Conservation (phyloP, 2,113 vertebrate genomes). For the Macquaria australasica region DNA sequence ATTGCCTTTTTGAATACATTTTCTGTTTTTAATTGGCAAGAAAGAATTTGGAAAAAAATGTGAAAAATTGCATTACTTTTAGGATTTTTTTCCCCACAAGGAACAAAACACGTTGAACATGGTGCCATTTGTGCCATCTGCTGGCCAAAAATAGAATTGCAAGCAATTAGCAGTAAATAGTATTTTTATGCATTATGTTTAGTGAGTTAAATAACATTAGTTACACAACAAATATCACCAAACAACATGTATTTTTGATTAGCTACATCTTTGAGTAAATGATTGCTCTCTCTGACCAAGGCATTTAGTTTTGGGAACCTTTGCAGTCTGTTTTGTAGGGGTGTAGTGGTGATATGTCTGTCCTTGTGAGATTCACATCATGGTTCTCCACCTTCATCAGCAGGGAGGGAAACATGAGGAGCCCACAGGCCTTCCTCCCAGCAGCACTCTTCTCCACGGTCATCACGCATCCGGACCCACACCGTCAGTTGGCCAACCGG, state of each 20-base stretch:
- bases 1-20: not conserved
- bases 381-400: slow-evolving; percentile 41
- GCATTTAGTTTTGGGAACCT: not conserved
- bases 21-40: not conserved
- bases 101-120: not conserved
- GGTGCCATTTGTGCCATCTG: slow-evolving; percentile 46
- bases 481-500: slow-evolving; percentile 89
- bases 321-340: not conserved
- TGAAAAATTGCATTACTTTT: not conserved
- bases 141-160: slow-evolving; percentile 40
- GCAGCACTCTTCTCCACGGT: slow-evolving; percentile 89
- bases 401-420: slow-evolving; percentile 92
- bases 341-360: not conserved
- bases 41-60: not conserved
- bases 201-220: not conserved
- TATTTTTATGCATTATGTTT: not conserved
- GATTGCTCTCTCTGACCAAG: not conserved
- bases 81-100: not conserved
- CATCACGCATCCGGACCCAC: slow-evolving; percentile 90
- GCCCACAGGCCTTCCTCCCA: slow-evolving; percentile 85
- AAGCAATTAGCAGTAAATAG: not conserved
- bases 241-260: not conserved
- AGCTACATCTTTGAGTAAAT: not conserved
- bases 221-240: not conserved
- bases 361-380: not conserved